Base-by-base conservation (phyloP, 2,888 invertebrate genomes). In the Gerris lacustris region DNA sequence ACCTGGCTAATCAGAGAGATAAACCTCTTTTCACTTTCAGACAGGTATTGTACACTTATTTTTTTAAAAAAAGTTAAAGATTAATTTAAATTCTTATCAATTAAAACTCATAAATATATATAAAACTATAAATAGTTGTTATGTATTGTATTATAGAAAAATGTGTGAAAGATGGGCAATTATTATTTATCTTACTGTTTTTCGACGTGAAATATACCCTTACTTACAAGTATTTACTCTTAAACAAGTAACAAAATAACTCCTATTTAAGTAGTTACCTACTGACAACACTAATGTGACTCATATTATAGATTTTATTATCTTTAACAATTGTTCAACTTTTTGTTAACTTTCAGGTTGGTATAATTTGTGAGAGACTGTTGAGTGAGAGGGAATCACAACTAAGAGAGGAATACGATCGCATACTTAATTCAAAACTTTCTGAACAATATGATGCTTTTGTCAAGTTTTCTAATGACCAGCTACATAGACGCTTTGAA, bases 361-460 rank as follows among this genome's bases (percentile, higher is more conserved):
- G 94, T 79, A 85, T 96, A 83, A 96, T 99, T 79, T 98, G 98
- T 83, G 97, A 97, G 83, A 87, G 96, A 78, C 91, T 98, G 91
- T 86, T 98, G 72, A 91, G 92, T 80, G 97, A 99, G 79, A 90
- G 96, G 77, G 98, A 98, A 83, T 88, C 89, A 75, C 91, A 94
- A 79, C 88, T 99, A 77, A 88, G 95, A 79, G 90, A 93, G 79
- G 95, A 97, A 82, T 98, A 97, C 81, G 96, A 98, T 82, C 86
- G 90, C 75, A 94, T 95, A 77, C 86, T 99, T 78, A 91, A 90
- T 80, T 87, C 87, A 80, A 97, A 97, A 83, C 86, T 99, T 77
- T 93, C 96, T 73, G 98, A 99, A 84, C 97, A 98, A 83, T 98
- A 98, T 80, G 97, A 98, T 82, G 94, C 96, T 79, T 99, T 98